A percentile compares a stretch with the other conserved stretches of the same genome.
Evolutionary conservation across 2,113 vertebrate genomes (phyloP).

Genomic region (pig (Sus scrofa)): T2T-Sscrofa CM000812.6:213622501-213623000

Average conservation of each 20-base stretch:
- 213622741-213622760: background rate
- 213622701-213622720: background rate
- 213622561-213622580: background rate
- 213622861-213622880: background rate
- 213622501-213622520: background rate
- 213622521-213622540: constrained; percentile 12
- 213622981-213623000: too few species aligned
- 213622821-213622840: constrained; percentile 31
- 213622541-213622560: background rate
- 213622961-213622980: background rate
- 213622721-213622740: background rate
- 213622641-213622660: background rate
- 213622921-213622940: background rate
- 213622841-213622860: background rate
- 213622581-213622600: background rate
- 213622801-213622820: background rate
- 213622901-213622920: constrained; percentile 13
- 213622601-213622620: constrained; percentile 45
- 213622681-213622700: background rate
- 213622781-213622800: constrained; percentile 14
- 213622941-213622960: background rate
- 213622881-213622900: background rate
- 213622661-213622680: background rate
- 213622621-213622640: background rate
- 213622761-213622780: background rate